A percentile compares a stretch with the other conserved stretches of the same genome.
Conservation (phyloP, 2,888 invertebrate genomes). For the Eupithecia exiguata region DNA sequence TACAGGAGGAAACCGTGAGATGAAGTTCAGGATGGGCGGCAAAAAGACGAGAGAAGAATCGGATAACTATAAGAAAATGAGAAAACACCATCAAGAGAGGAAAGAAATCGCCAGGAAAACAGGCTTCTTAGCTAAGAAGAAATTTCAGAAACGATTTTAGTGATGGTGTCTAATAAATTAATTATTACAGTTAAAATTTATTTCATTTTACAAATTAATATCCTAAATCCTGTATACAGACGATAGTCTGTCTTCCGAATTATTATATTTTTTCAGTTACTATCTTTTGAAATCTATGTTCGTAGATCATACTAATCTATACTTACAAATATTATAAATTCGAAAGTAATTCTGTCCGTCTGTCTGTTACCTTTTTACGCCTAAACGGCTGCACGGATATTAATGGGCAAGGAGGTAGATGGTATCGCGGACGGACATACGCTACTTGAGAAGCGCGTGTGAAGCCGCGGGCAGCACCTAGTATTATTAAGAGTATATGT, state of each 20-base stretch:
- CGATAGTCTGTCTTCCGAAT: not conserved
- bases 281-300: not conserved
- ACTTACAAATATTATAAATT: too few species aligned
- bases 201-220: not conserved
- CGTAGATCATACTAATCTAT: not conserved
- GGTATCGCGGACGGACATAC: too few species aligned
- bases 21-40: conserved; percentile 88
- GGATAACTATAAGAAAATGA: conserved; percentile 84
- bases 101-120: conserved; percentile 84
- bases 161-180: conserved; percentile 31
- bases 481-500: too few species aligned
- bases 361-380: too few species aligned
- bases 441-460: too few species aligned
- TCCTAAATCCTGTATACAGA: not conserved
- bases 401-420: too few species aligned
- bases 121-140: conserved; percentile 72
- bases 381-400: too few species aligned
- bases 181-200: conserved; percentile 14
- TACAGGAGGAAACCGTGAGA: conserved; percentile 89
- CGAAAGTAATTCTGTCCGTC: too few species aligned
- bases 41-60: conserved; percentile 74
- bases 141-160: conserved; percentile 57
- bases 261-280: not conserved
- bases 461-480: too few species aligned
- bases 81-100: conserved; percentile 88